Conservation (phyloP, 2,888 invertebrate species). For the Drosophila emarginata region DNA sequence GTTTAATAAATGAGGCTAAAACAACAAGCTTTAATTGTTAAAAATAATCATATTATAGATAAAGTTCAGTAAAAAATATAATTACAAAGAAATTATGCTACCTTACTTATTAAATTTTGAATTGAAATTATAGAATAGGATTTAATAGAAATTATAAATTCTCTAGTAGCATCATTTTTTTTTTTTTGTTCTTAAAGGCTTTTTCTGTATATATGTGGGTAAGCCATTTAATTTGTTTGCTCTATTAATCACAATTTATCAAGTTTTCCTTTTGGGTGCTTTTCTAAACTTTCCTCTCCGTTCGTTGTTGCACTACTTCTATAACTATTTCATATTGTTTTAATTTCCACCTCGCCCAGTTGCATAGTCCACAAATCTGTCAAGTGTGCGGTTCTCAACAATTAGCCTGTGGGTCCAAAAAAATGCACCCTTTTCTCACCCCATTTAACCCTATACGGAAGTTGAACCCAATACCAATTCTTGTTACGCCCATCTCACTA, state of each 20-base stretch:
- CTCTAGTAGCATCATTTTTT: too few relatives aligned
- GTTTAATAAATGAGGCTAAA: too few relatives aligned
- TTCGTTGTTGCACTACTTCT: not conserved
- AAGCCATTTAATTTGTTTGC: not conserved
- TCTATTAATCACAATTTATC: slow-evolving; percentile 4
- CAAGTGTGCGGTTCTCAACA: slow-evolving; percentile 13
- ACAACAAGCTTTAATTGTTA: too few relatives aligned
- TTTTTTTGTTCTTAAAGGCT: too few relatives aligned
- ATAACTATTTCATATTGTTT: slow-evolving; percentile 43
- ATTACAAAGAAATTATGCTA: too few relatives aligned
- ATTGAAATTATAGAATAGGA: too few relatives aligned
- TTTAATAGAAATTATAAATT: too few relatives aligned
- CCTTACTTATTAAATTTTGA: too few relatives aligned
- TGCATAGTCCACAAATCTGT: slow-evolving; percentile 15
- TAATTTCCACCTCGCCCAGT: slow-evolving; percentile 16
- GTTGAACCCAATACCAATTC: not conserved
- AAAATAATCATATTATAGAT: too few relatives aligned
- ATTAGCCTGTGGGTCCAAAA: slow-evolving; percentile 4
- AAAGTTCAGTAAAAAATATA: too few relatives aligned
- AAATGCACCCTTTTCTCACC: not conserved
- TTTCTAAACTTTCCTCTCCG: not conserved
- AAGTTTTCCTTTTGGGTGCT: not conserved
- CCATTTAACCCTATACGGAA: not conserved
- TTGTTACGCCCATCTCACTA: not conserved
- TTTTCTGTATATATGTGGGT: not conserved